A percentile compares a stretch with the other conserved stretches of the same genome.
Conservation (phyloP, 1,140 invertebrate genomes). For the Drosophila lacteicornis region DNA sequence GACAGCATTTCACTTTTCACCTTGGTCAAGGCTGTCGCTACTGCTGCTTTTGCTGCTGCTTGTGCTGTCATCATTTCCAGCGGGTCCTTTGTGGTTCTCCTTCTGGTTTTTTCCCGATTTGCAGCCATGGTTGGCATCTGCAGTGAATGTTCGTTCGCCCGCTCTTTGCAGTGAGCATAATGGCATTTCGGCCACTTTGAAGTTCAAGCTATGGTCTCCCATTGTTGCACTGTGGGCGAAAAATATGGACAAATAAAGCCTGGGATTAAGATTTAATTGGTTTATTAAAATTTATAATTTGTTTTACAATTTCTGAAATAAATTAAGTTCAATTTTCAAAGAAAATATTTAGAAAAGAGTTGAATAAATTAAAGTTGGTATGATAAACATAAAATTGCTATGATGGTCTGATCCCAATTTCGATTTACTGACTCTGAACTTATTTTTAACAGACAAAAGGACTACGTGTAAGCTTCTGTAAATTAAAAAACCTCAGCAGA, state of each 20-base stretch:
- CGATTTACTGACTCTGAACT: no score
- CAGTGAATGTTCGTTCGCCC: slow-evolving; percentile 37
- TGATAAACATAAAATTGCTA: neutral
- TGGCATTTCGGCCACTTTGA: slow-evolving; percentile 73
- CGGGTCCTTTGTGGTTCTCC: slow-evolving; percentile 37
- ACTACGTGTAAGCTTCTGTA: neutral
- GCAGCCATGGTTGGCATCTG: slow-evolving; percentile 39
- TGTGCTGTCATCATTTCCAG: slow-evolving; percentile 46
- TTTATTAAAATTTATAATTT: neutral
- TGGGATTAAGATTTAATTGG: no score
- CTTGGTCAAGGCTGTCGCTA: slow-evolving; percentile 69
- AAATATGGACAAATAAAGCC: neutral
- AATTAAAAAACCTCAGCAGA: neutral
- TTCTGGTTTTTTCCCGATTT: slow-evolving; percentile 16
- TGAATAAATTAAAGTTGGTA: neutral
- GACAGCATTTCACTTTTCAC: slow-evolving; percentile 81
- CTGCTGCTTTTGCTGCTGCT: neutral
- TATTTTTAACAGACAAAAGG: no score
- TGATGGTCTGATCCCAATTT: no score
- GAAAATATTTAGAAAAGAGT: no score
- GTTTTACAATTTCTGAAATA: neutral
- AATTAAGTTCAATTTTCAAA: neutral
- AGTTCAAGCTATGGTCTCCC: slow-evolving; percentile 29
- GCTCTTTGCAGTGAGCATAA: slow-evolving; percentile 46
- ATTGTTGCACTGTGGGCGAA: slow-evolving; percentile 16